Evolutionary conservation across 2,113 vertebrate genomes (phyloP).

Genomic region (Gulo gulo): DNA sequence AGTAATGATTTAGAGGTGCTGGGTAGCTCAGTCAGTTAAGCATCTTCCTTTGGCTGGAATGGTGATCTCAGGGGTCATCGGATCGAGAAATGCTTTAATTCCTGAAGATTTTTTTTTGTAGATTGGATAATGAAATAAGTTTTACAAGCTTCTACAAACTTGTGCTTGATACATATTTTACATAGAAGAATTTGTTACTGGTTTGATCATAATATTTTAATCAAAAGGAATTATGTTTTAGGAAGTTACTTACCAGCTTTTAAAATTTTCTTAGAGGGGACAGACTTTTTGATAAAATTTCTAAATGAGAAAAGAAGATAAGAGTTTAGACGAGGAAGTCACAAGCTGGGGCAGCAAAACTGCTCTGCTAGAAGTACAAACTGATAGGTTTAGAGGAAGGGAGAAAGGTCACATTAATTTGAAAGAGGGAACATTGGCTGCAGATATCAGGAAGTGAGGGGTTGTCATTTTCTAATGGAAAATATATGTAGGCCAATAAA

Average conservation of each 20-base stretch:
- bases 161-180: not conserved
- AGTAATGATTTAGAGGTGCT: not conserved
- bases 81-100: not conserved
- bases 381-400: not conserved
- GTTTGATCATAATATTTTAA: conserved; percentile 28
- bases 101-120: not conserved
- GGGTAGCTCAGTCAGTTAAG: too few species aligned
- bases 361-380: not conserved
- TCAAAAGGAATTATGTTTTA: conserved; percentile 10
- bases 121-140: not conserved
- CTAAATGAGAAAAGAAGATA: not conserved
- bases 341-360: not conserved
- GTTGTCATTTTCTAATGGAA: not conserved
- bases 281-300: not conserved
- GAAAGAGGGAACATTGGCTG: not conserved
- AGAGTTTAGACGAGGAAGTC: not conserved
- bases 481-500: not conserved
- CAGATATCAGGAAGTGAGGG: not conserved
- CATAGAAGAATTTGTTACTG: not conserved
- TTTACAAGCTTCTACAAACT: not conserved
- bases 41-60: too few species aligned
- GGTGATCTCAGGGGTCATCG: too few species aligned
- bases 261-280: not conserved
- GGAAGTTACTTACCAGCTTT: not conserved
- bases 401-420: not conserved